phyloP scores from a whole-genome alignment of 2,888 invertebrate genomes.

The Diaphora mendica region DNA sequence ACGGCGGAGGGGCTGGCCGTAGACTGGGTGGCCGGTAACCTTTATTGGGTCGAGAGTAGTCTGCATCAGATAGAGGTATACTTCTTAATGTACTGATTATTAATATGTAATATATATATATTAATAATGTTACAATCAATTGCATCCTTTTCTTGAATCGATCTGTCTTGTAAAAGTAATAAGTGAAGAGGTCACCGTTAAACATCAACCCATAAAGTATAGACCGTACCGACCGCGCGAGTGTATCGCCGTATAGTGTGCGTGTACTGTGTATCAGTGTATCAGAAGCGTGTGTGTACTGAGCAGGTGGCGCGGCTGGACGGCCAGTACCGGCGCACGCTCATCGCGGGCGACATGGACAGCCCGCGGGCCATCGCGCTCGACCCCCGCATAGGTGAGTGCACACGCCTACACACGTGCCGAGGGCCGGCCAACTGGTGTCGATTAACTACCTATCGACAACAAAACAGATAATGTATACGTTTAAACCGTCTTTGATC shows the following conservation, averaged over 20 bases:
- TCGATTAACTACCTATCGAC: background rate
- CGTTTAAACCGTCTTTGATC: too few relatives aligned
- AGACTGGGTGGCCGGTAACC: constrained; percentile 94
- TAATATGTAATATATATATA: too few relatives aligned
- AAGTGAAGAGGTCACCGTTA: background rate
- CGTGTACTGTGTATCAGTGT: background rate
- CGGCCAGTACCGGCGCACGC: constrained; percentile 91
- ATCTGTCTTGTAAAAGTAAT: background rate
- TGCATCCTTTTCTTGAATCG: background rate
- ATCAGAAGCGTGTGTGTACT: background rate
- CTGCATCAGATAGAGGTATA: constrained; percentile 93
- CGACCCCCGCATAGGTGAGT: constrained; percentile 90
- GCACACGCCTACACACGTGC: background rate
- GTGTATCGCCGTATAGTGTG: background rate
- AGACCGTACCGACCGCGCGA: background rate
- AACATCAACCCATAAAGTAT: background rate
- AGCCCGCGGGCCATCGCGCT: constrained; percentile 93
- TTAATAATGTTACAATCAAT: background rate
- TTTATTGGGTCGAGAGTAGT: constrained; percentile 96
- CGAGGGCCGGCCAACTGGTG: background rate
- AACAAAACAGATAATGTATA: background rate
- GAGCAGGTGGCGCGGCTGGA: constrained; percentile 72
- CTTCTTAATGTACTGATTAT: background rate
- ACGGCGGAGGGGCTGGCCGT: constrained; percentile 96
- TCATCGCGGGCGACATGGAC: constrained; percentile 93